Evolutionary conservation across 2,888 invertebrate genomes (phyloP).

Genomic region (Cantharis lateralis): DNA sequence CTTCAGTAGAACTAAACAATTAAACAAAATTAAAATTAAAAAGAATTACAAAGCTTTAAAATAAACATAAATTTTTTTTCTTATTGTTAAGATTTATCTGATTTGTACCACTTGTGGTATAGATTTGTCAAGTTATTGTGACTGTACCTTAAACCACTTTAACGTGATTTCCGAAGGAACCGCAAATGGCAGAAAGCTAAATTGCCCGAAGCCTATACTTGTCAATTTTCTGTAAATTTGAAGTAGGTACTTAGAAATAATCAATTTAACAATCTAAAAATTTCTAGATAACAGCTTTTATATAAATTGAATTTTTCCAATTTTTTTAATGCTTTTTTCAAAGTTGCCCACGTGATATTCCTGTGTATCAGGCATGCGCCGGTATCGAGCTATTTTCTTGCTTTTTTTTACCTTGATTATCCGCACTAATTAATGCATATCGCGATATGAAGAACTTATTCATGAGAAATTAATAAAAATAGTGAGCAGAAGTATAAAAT

Average conservation of each 20-base stretch:
- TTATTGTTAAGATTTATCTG: background rate
- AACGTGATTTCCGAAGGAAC: background rate
- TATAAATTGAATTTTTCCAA: background rate
- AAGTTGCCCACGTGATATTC: too few species aligned
- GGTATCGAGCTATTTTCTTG: too few species aligned
- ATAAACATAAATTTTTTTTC: background rate
- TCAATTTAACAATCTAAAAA: background rate
- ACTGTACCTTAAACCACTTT: background rate
- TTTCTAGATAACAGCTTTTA: background rate
- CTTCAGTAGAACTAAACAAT: too few species aligned
- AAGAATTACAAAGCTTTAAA: too few species aligned
- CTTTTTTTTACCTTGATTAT: too few species aligned
- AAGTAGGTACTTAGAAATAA: background rate
- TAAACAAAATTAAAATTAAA: too few species aligned
- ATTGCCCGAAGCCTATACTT: background rate
- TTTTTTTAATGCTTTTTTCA: background rate
- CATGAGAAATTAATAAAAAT: too few species aligned
- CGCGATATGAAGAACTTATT: too few species aligned
- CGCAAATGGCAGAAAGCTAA: background rate
- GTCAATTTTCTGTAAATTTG: background rate
- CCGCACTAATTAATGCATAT: too few species aligned
- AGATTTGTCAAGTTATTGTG: background rate
- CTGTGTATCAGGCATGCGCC: too few species aligned
- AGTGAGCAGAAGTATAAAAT: too few species aligned
- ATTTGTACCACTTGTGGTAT: background rate